These are phyloP conservation scores for Threskiornis aethiopicus DNA, from an alignment of 2,797 vertebrate genomes.

Conservation along the genomic window DNA sequence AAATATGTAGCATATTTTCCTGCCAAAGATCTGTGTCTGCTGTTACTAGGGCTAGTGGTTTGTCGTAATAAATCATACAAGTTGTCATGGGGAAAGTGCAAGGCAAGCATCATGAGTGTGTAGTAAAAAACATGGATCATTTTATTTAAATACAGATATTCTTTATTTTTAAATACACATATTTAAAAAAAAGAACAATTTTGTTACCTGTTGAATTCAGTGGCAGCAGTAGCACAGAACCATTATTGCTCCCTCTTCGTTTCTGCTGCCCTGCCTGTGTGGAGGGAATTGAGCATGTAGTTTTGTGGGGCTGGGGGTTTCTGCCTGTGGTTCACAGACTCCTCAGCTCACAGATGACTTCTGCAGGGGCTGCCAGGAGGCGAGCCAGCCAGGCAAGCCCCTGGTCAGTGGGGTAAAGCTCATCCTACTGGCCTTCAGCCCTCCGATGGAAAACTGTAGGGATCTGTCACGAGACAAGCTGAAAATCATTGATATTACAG, in stretches of 20 bases:
- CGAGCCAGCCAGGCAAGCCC: not conserved
- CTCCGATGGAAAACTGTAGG: not conserved
- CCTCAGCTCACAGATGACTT: not conserved
- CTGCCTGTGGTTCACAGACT: not conserved
- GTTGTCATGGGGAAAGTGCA: not conserved
- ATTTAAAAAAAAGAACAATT: not conserved
- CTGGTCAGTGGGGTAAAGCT: not conserved
- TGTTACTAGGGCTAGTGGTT: not conserved
- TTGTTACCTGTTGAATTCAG: not conserved
- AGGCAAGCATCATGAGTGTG: not conserved
- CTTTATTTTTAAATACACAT: not conserved
- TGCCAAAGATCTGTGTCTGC: not conserved
- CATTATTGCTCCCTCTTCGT: rapidly evolving
- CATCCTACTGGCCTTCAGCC: not conserved
- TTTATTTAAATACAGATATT: not conserved
- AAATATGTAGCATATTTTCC: not conserved
- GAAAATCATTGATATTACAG: not conserved
- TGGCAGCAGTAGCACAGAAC: not conserved
- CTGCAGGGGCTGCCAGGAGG: not conserved
- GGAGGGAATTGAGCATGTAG: not conserved
- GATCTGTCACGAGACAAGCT: not conserved
- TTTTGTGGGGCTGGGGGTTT: not conserved
- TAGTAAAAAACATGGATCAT: not conserved
- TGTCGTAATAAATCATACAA: not conserved
- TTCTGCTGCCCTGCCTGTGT: not conserved